These are phyloP conservation scores for Pyrocephalus nanus DNA, from an alignment of 2,797 vertebrate genomes.

Conservation along the genomic window DNA sequence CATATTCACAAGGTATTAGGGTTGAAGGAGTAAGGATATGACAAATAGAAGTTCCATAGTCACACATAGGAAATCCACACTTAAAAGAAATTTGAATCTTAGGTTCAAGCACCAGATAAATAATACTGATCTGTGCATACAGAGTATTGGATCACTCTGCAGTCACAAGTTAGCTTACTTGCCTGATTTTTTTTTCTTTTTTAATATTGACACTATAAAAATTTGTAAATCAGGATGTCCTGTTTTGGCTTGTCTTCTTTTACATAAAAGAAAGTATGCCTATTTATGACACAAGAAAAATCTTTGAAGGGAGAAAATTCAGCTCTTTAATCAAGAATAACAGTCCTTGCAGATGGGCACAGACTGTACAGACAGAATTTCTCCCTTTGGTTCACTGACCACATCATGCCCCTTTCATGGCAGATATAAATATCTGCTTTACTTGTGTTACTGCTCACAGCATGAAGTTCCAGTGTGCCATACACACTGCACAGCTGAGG, in stretches of 20 bases:
- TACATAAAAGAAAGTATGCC: background rate
- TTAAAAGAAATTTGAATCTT: background rate
- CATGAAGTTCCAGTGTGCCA: background rate
- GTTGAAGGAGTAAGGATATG: background rate
- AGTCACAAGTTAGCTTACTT: background rate
- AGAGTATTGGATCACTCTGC: background rate
- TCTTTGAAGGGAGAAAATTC: background rate
- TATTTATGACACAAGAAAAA: background rate
- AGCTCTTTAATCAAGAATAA: background rate
- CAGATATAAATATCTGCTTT: background rate
- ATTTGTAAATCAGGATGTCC: background rate
- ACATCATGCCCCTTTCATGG: accelerated
- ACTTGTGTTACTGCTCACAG: background rate
- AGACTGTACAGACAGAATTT: background rate
- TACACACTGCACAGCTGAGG: background rate
- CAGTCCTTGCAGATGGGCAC: background rate
- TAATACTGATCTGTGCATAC: background rate
- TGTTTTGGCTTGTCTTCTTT: background rate
- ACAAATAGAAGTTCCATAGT: background rate
- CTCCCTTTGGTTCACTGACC: background rate
- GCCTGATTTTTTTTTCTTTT: background rate
- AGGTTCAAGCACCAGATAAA: background rate
- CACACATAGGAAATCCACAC: background rate
- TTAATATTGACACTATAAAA: background rate
- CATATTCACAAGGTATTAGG: background rate